Conservation (phyloP, 2,113 vertebrate species). For the Cinclus mexicanus region DNA sequence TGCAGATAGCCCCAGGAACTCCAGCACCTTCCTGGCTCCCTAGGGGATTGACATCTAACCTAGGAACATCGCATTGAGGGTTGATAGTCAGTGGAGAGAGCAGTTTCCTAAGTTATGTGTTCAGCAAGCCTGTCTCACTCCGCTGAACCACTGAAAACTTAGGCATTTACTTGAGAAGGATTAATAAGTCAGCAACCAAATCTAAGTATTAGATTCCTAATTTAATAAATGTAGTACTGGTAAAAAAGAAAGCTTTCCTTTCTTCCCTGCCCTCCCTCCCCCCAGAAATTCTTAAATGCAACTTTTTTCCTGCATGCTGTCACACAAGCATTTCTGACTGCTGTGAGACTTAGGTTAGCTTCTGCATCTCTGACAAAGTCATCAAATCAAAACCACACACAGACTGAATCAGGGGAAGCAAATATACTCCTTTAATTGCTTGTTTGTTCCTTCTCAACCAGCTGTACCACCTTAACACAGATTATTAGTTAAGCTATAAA, state of each 20-base stretch:
- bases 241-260: neutral
- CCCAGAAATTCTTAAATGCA: neutral
- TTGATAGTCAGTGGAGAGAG: neutral
- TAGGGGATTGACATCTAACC: neutral
- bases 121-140: neutral
- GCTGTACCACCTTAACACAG: neutral
- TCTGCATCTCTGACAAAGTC: neutral
- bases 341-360: neutral
- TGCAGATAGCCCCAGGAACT: neutral
- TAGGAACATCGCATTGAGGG: neutral
- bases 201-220: neutral
- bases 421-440: slow-evolving; percentile 21
- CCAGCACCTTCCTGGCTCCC: fast-evolving
- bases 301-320: neutral
- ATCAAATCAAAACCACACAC: neutral
- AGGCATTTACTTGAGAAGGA: neutral
- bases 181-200: neutral
- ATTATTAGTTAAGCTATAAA: slow-evolving; percentile 15
- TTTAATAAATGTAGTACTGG: neutral
- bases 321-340: neutral
- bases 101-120: neutral
- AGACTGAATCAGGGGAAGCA: neutral
- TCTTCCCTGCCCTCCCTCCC: neutral
- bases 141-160: neutral
- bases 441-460: slow-evolving; percentile 16